Conservation (phyloP, 2,797 vertebrate species). For the Apogon hyalosoma region DNA sequence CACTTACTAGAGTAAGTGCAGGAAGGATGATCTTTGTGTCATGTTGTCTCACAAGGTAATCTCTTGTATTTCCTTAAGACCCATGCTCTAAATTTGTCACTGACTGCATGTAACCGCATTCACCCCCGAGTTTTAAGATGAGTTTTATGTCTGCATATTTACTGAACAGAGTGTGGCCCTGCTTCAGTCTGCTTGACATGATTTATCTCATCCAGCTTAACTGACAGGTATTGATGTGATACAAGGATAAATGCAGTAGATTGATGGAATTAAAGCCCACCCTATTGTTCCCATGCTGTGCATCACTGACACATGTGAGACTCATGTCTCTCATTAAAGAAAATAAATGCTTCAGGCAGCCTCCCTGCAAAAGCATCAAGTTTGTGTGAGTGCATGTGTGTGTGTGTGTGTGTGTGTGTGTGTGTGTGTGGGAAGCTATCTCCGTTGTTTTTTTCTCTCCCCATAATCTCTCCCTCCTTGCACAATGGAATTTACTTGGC, state of each 20-base stretch:
- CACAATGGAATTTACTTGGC: slow-evolving; percentile 71
- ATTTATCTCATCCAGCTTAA: slow-evolving; percentile 75
- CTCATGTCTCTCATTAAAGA: slow-evolving; percentile 85
- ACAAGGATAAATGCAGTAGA: slow-evolving; percentile 77
- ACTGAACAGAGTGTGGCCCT: slow-evolving; percentile 50
- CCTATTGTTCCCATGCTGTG: slow-evolving; percentile 79
- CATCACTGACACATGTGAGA: slow-evolving; percentile 81
- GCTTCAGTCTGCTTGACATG: slow-evolving; percentile 60
- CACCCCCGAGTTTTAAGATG: slow-evolving; percentile 53
- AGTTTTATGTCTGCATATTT: slow-evolving; percentile 60
- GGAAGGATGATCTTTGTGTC: slow-evolving; percentile 60
- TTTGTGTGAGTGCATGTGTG: slow-evolving; percentile 36
- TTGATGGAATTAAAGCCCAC: slow-evolving; percentile 81
- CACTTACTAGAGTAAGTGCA: slow-evolving; percentile 67
- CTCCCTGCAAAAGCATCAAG: slow-evolving; percentile 61
- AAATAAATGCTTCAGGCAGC: slow-evolving; percentile 80
- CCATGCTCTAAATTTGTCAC: slow-evolving; percentile 51
- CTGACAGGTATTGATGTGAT: slow-evolving; percentile 81
- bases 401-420: slow-evolving; percentile 7
- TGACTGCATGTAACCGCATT: slow-evolving; percentile 35
- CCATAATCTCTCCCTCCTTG: slow-evolving; percentile 72
- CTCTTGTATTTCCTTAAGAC: slow-evolving; percentile 62
- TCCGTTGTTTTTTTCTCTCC: slow-evolving; percentile 74
- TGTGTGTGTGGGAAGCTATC: slow-evolving; percentile 66
- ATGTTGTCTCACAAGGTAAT: slow-evolving; percentile 65